A percentile compares a stretch with the other conserved stretches of the same genome.
Evolutionary conservation across 1,140 invertebrate genomes (phyloP).

Genomic region (Latrodectus geometricus): DNA sequence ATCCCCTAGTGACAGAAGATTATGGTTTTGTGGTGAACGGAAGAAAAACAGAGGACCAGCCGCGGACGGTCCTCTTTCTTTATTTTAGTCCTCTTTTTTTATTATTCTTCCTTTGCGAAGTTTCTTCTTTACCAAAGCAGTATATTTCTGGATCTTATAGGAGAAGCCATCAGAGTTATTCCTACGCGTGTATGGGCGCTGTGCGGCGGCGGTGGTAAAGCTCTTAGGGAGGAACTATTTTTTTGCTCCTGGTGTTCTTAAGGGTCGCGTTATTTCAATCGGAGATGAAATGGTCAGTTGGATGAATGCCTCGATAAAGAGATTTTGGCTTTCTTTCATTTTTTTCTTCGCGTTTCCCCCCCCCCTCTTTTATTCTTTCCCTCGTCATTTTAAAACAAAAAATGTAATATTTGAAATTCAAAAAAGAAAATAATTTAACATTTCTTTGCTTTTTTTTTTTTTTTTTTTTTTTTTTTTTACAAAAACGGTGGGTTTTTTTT

Average conservation of each 20-base stretch:
- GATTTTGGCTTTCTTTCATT: background rate
- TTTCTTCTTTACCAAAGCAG: conserved; percentile 13
- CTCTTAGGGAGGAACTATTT: conserved; percentile 2
- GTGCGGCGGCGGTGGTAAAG: background rate
- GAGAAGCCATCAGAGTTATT: conserved; percentile 49
- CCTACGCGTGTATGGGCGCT: background rate
- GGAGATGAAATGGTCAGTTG: conserved; percentile 37
- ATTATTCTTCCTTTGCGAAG: background rate
- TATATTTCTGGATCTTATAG: conserved; percentile 51
- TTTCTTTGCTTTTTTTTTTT: too few relatives aligned
- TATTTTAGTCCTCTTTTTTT: conserved; percentile 27
- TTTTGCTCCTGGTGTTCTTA: conserved; percentile 6
- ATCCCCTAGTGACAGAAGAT: conserved; percentile 62
- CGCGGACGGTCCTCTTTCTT: conserved; percentile 26
- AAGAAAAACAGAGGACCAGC: conserved; percentile 47
- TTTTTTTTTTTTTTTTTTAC: too few relatives aligned
- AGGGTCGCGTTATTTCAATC: conserved; percentile 17
- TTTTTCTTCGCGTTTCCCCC: background rate
- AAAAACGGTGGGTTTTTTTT: too few relatives aligned
- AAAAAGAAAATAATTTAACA: too few relatives aligned
- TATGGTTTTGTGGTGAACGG: conserved; percentile 60
- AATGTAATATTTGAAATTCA: too few relatives aligned
- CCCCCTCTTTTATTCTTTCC: too few relatives aligned
- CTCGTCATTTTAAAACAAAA: too few relatives aligned
- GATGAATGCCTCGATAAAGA: conserved; percentile 1